Percentiles rank a stretch among this genome's conserved stretches.
Evolutionary conservation across 2,113 vertebrate species (phyloP).

Genomic region (Halichoeres trimaculatus): DNA sequence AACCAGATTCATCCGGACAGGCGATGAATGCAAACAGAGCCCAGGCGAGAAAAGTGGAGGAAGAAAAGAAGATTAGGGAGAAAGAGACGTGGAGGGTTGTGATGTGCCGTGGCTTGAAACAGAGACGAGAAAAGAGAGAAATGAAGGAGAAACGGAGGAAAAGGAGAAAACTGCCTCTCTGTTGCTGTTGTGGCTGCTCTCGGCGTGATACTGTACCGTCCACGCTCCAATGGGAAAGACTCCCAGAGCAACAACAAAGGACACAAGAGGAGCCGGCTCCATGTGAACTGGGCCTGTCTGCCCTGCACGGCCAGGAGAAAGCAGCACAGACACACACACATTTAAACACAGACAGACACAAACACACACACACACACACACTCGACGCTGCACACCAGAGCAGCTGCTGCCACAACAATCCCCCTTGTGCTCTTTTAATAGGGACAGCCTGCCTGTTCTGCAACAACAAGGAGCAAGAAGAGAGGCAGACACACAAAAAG

Average conservation of each 20-base stretch:
- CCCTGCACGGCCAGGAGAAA: slow-evolving; percentile 72
- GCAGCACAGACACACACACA: slow-evolving; percentile 35
- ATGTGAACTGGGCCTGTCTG: slow-evolving; percentile 76
- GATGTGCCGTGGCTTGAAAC: background rate
- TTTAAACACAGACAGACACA: slow-evolving; percentile 36
- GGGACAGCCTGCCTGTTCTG: slow-evolving; percentile 52
- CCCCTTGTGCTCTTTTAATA: slow-evolving; percentile 79
- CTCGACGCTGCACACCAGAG: slow-evolving; percentile 48
- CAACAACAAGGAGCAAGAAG: slow-evolving; percentile 59
- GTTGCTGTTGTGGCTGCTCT: slow-evolving; percentile 28
- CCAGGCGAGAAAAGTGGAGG: slow-evolving; percentile 39
- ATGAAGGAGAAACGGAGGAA: background rate
- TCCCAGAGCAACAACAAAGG: slow-evolving; percentile 84
- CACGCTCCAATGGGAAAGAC: slow-evolving; percentile 67
- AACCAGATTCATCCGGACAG: slow-evolving; percentile 28
- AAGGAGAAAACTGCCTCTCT: slow-evolving; percentile 6
- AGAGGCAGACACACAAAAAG: slow-evolving; percentile 57
- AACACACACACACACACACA: slow-evolving; percentile 28
- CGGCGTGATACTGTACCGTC: slow-evolving; percentile 48
- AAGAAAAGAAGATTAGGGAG: slow-evolving; percentile 47
- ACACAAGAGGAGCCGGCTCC: slow-evolving; percentile 83
- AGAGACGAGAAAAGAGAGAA: background rate
- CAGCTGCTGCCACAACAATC: slow-evolving; percentile 82
- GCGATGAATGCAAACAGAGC: slow-evolving; percentile 47
- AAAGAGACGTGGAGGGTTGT: slow-evolving; percentile 16